A percentile compares a stretch with the other conserved stretches of the same genome.
Conservation (phyloP, 2,113 vertebrate genomes). For the Etheostoma spectabile region DNA sequence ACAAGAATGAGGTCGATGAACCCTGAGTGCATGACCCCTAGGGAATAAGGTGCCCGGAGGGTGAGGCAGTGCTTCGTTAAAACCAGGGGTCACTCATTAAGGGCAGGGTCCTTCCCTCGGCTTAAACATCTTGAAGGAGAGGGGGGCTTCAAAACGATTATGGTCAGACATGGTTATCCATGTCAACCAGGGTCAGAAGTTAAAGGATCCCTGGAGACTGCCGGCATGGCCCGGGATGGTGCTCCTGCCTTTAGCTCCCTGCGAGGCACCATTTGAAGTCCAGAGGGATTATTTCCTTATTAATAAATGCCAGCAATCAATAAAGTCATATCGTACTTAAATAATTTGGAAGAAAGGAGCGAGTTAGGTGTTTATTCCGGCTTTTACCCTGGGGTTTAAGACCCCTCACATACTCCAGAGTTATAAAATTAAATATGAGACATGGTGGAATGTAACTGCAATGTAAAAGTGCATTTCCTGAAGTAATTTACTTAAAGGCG, state of each 20-base stretch:
- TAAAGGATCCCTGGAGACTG: slow-evolving; percentile 74
- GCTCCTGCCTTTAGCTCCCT: neutral
- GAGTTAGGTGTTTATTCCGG: neutral
- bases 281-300: slow-evolving; percentile 25
- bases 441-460: too few species aligned
- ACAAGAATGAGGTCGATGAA: slow-evolving; percentile 58
- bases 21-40: slow-evolving; percentile 34
- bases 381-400: neutral
- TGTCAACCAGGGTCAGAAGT: slow-evolving; percentile 74
- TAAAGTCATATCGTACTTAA: slow-evolving; percentile 14
- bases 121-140: slow-evolving; percentile 50
- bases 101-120: slow-evolving; percentile 14
- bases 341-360: neutral
- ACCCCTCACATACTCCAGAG: neutral
- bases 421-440: slow-evolving; percentile 4
- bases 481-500: too few species aligned
- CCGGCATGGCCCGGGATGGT: slow-evolving; percentile 30
- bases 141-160: slow-evolving; percentile 64
- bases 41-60: slow-evolving; percentile 39
- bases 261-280: slow-evolving; percentile 6
- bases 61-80: slow-evolving; percentile 54
- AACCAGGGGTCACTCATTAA: slow-evolving; percentile 60
- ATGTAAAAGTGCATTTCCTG: too few species aligned
- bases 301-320: slow-evolving; percentile 24
- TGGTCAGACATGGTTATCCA: slow-evolving; percentile 62